These are phyloP conservation scores for Amblyjoppa fuscipennis DNA, from an alignment of 2,888 invertebrate species.

Conservation along the genomic window DNA sequence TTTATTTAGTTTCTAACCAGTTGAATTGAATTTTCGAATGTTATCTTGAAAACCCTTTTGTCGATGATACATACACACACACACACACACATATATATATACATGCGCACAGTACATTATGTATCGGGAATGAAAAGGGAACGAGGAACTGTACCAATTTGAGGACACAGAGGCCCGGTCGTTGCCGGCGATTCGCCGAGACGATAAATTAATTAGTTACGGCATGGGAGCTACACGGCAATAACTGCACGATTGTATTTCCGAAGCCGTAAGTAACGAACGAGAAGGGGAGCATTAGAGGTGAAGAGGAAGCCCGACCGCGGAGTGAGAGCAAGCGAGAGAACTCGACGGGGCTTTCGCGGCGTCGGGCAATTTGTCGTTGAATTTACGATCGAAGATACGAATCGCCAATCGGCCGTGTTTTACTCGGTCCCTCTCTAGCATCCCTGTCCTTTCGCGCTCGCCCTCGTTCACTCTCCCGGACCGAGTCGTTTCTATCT, in stretches of 20 bases:
- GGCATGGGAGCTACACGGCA: slow-evolving; percentile 38
- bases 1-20: background rate
- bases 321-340: slow-evolving; percentile 53
- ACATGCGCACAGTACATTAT: background rate
- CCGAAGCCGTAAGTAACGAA: slow-evolving; percentile 64
- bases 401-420: slow-evolving; percentile 70
- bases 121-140: slow-evolving; percentile 5
- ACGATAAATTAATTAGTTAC: slow-evolving; percentile 67
- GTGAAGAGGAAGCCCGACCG: slow-evolving; percentile 43
- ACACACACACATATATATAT: background rate
- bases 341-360: slow-evolving; percentile 47
- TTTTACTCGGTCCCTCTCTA: slow-evolving; percentile 49
- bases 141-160: slow-evolving; percentile 36
- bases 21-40: slow-evolving; percentile 28
- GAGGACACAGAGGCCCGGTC: slow-evolving; percentile 31
- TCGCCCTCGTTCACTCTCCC: slow-evolving; percentile 19
- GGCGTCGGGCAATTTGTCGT: slow-evolving; percentile 67
- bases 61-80: slow-evolving; percentile 1
- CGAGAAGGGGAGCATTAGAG: slow-evolving; percentile 59
- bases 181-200: slow-evolving; percentile 50
- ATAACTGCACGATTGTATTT: slow-evolving; percentile 65
- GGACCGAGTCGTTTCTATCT: slow-evolving; percentile 54
- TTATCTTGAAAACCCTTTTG: background rate
- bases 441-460: slow-evolving; percentile 36
- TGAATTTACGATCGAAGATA: slow-evolving; percentile 71